Conservation (phyloP, 2,888 invertebrate species). For the Drosophila anomalipes region DNA sequence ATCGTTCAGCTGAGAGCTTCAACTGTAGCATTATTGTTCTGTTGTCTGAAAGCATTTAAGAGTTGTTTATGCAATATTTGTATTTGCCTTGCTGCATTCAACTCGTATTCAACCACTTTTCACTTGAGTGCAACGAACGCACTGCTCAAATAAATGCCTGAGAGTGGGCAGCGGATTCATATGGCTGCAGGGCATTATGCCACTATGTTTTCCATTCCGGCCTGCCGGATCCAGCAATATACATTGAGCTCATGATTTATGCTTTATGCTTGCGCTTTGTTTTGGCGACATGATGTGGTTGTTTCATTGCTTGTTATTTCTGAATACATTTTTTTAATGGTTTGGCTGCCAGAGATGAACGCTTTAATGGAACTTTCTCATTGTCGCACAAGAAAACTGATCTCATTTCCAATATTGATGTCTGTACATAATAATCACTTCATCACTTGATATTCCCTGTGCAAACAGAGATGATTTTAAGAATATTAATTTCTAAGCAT, state of each 20-base stretch:
- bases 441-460: not conserved
- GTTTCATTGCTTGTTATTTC: conserved; percentile 9
- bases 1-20: not conserved
- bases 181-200: conserved; percentile 23
- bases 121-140: conserved; percentile 18
- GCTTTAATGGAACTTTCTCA: not conserved
- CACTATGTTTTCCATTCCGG: conserved; percentile 29
- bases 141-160: conserved; percentile 43
- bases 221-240: conserved; percentile 46
- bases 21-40: not conserved
- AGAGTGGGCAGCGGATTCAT: conserved; percentile 9
- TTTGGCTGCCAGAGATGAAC: conserved; percentile 1
- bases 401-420: not conserved
- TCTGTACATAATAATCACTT: not conserved
- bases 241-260: conserved; percentile 69
- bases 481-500: not conserved
- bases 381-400: not conserved
- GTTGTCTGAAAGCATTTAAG: conserved; percentile 46
- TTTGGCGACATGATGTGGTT: conserved; percentile 45
- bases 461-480: too few relatives aligned
- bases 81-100: conserved; percentile 47
- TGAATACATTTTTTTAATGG: conserved; percentile 4
- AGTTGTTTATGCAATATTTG: conserved; percentile 64
- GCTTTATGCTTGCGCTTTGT: conserved; percentile 53
- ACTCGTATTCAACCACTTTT: conserved; percentile 6